A percentile compares a stretch with the other conserved stretches of the same genome.
Evolutionary conservation across 2,888 invertebrate genomes (phyloP).

Genomic region (Fragum fragum): DNA sequence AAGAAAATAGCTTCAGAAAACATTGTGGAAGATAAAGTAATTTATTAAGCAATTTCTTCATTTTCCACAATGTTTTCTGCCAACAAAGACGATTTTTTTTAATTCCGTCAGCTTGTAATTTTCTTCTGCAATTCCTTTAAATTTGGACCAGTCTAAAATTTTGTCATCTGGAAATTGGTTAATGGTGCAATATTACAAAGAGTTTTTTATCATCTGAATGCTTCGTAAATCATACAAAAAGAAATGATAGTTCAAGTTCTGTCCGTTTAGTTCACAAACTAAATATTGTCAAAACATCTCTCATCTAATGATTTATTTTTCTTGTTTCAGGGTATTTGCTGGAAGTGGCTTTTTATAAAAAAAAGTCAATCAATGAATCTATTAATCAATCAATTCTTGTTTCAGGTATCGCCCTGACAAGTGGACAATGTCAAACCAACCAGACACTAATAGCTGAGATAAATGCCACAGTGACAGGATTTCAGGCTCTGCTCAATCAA

Average conservation of each 20-base stretch:
- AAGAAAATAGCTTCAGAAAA: no score
- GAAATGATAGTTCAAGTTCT: background rate
- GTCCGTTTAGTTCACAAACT: no score
- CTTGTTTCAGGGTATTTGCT: background rate
- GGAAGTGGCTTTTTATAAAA: background rate
- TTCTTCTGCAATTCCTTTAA: background rate
- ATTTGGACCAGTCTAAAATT: background rate
- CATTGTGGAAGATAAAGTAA: background rate
- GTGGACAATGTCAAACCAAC: background rate
- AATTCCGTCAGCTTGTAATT: background rate
- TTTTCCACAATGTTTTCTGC: slow-evolving; percentile 1
- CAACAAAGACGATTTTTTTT: background rate
- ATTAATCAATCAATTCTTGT: no score
- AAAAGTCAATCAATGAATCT: no score
- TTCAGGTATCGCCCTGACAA: background rate
- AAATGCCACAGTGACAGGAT: background rate
- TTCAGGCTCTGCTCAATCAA: background rate
- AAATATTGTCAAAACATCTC: no score
- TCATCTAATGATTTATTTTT: background rate
- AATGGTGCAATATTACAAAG: no score
- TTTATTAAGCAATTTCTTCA: background rate
- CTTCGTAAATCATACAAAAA: background rate
- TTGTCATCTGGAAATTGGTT: background rate
- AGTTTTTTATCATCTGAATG: background rate
- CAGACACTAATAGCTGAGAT: background rate